These are phyloP conservation scores for Tinamus guttatus DNA, from an alignment of 2,113 vertebrate species.

Conservation along the genomic window DNA sequence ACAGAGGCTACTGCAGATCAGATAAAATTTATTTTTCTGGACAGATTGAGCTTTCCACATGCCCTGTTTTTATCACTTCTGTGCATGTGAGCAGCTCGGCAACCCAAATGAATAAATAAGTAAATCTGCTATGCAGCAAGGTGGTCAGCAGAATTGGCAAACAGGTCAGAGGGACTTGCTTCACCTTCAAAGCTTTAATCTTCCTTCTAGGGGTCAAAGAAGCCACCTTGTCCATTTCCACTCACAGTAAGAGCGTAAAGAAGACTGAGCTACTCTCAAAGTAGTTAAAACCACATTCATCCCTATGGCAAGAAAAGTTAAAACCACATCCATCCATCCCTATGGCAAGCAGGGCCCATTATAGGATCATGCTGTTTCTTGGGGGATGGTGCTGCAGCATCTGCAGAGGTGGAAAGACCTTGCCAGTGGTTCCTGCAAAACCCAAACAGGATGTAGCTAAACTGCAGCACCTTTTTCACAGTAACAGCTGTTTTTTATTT, in stretches of 20 bases:
- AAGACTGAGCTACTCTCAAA: neutral
- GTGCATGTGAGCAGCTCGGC: neutral
- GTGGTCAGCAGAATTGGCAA: neutral
- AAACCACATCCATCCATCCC: neutral
- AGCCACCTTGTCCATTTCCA: neutral
- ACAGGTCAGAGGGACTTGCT: neutral
- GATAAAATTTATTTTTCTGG: neutral
- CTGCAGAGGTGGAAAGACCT: neutral
- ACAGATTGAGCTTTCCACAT: neutral
- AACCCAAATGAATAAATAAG: neutral
- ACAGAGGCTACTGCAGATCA: neutral
- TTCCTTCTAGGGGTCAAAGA: neutral
- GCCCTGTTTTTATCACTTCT: neutral
- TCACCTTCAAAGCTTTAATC: neutral
- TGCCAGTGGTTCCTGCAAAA: neutral
- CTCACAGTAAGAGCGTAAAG: neutral
- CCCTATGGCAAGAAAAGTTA: too few relatives aligned
- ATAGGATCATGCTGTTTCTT: neutral
- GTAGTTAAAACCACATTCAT: too few relatives aligned
- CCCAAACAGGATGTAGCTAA: neutral
- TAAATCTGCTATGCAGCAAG: neutral
- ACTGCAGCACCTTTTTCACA: neutral
- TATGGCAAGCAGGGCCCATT: neutral
- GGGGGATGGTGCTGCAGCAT: neutral
- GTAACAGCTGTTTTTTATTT: neutral